Evolutionary conservation across 2,797 vertebrate genomes (phyloP).

Genomic region (Gobio occitaniae): DNA sequence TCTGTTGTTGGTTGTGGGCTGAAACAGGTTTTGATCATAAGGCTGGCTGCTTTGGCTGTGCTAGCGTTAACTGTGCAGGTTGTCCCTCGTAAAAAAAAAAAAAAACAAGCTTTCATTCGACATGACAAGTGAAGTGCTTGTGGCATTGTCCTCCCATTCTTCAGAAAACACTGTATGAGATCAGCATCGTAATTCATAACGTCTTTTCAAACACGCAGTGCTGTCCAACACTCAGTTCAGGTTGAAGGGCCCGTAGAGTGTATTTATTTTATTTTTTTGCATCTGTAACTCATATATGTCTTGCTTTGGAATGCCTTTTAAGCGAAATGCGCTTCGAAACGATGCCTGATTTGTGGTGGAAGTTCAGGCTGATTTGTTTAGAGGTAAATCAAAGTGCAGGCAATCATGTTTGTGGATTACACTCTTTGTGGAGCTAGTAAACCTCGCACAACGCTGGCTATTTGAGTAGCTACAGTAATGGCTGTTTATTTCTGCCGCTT

Average conservation of each 20-base stretch:
- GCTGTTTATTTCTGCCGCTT: constrained; percentile 73
- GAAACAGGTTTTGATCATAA: constrained; percentile 69
- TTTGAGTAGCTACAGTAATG: constrained; percentile 63
- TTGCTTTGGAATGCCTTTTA: constrained; percentile 27
- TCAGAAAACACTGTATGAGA: constrained; percentile 69
- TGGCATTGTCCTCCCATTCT: constrained; percentile 50
- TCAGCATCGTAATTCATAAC: constrained; percentile 70
- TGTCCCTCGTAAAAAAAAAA: constrained; percentile 31
- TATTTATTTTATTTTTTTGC: constrained; percentile 39
- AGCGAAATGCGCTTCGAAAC: not conserved
- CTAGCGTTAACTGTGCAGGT: constrained; percentile 63
- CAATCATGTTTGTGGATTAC: constrained; percentile 68
- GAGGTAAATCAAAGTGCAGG: constrained; percentile 67
- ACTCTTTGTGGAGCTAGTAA: constrained; percentile 65
- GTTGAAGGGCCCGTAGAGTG: constrained; percentile 10
- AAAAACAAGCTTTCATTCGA: constrained; percentile 62
- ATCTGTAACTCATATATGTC: constrained; percentile 43
- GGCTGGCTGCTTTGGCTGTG: constrained; percentile 60
- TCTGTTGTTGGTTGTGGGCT: constrained; percentile 71
- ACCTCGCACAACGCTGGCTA: constrained; percentile 51
- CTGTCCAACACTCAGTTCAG: constrained; percentile 36
- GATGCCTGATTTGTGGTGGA: constrained; percentile 60
- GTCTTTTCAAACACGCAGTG: constrained; percentile 22
- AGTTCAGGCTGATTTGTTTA: constrained; percentile 69
- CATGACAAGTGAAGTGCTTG: constrained; percentile 66